Evolutionary conservation across 2,888 invertebrate species (phyloP).

Genomic region (Notodonta ziczac): DNA sequence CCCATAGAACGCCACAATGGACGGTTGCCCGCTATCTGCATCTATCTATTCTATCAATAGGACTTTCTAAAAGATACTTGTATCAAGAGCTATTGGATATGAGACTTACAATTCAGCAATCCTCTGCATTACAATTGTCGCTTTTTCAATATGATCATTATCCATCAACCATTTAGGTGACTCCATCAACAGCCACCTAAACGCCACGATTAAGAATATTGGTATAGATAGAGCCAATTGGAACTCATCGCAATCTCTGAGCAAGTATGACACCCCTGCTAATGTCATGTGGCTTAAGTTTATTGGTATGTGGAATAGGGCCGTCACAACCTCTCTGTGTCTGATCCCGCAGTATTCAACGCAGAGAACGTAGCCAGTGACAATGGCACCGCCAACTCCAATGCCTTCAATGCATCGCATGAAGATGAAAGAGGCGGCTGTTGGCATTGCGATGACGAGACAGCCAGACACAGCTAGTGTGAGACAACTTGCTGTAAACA

Average conservation of each 20-base stretch:
- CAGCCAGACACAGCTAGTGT: constrained; percentile 53
- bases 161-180: constrained; percentile 75
- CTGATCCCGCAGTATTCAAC: constrained; percentile 61
- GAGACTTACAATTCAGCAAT: constrained; percentile 61
- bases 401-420: constrained; percentile 66
- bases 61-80: no score
- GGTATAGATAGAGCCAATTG: constrained; percentile 65
- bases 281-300: constrained; percentile 62
- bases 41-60: no score
- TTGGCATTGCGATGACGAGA: constrained; percentile 58
- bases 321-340: constrained; percentile 62
- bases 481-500: constrained; percentile 47
- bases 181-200: constrained; percentile 55
- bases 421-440: constrained; percentile 44
- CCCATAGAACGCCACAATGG: no score
- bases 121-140: constrained; percentile 57
- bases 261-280: constrained; percentile 61
- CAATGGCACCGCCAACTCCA: constrained; percentile 63
- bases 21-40: no score
- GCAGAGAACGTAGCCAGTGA: constrained; percentile 63
- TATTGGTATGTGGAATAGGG: constrained; percentile 64
- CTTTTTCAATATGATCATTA: constrained; percentile 49
- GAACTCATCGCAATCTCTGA: constrained; percentile 60
- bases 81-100: no score
- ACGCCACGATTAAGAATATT: constrained; percentile 48